phyloP scores from a whole-genome alignment of 2,113 vertebrate species.

The Sinocyclocheilus maitianheensis region DNA sequence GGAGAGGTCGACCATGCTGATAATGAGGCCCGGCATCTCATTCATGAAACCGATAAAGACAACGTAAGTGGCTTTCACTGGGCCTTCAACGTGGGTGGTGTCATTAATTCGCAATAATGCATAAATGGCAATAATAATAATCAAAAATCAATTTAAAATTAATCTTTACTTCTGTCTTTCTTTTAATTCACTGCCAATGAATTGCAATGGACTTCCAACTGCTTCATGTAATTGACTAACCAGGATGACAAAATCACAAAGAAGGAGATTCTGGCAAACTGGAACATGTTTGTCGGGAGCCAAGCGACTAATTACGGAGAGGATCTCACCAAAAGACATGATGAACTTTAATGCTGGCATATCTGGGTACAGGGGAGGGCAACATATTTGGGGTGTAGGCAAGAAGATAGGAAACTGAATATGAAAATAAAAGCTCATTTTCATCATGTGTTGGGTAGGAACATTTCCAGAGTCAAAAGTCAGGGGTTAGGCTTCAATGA shows the following conservation, averaged over 20 bases:
- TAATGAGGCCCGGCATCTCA: conserved; percentile 87
- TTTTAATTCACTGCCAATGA: conserved; percentile 45
- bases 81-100: neutral
- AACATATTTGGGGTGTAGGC: neutral
- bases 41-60: conserved; percentile 83
- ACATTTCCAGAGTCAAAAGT: neutral
- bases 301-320: conserved; percentile 93
- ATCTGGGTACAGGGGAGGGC: neutral
- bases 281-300: conserved; percentile 96
- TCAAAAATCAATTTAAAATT: neutral
- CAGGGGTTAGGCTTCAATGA: conserved; percentile 16
- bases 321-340: conserved; percentile 86
- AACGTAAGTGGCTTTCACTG: conserved; percentile 71
- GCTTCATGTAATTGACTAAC: conserved; percentile 32
- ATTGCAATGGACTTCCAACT: conserved; percentile 52
- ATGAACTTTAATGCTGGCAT: conserved; percentile 81
- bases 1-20: conserved; percentile 84
- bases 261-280: conserved; percentile 88
- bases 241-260: conserved; percentile 89
- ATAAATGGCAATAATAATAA: neutral
- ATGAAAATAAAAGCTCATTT: neutral
- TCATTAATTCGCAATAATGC: conserved; percentile 1
- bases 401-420: neutral
- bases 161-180: conserved; percentile 15
- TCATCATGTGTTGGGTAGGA: neutral